A percentile compares a stretch with the other conserved stretches of the same genome.
Evolutionary conservation across 2,888 invertebrate species (phyloP).

Genomic region (Erynnis tages): DNA sequence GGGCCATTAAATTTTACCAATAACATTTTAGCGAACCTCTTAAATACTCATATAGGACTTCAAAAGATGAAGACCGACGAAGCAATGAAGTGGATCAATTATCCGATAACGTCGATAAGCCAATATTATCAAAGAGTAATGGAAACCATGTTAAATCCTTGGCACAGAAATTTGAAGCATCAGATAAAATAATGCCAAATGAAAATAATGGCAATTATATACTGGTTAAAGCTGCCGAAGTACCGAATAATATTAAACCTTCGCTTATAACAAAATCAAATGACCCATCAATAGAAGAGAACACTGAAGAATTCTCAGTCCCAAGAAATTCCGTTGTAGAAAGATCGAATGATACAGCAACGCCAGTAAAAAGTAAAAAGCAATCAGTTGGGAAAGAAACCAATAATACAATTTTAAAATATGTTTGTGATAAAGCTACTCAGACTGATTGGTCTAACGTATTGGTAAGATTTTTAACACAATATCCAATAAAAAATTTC

Average conservation of each 20-base stretch:
- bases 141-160: slow-evolving; percentile 3
- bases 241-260: too few relatives aligned
- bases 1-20: too few relatives aligned
- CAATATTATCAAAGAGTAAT: not conserved
- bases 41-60: too few relatives aligned
- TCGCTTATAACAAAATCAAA: not conserved
- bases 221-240: too few relatives aligned
- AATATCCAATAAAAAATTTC: too few relatives aligned
- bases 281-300: not conserved
- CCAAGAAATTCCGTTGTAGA: not conserved
- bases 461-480: slow-evolving; percentile 45
- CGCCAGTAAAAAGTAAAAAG: not conserved
- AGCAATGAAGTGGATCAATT: not conserved
- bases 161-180: slow-evolving; percentile 18
- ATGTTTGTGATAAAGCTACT: slow-evolving; percentile 36
- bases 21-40: too few relatives aligned
- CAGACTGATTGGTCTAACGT: slow-evolving; percentile 60
- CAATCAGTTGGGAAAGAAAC: not conserved
- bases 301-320: not conserved
- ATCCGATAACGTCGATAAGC: not conserved
- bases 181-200: not conserved
- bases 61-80: not conserved
- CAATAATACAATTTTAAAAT: not conserved
- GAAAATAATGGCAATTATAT: slow-evolving; percentile 12
- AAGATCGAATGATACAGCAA: slow-evolving; percentile 13